phyloP scores from a whole-genome alignment of 2,888 invertebrate genomes.

The Malthinus seriepunctatus region DNA sequence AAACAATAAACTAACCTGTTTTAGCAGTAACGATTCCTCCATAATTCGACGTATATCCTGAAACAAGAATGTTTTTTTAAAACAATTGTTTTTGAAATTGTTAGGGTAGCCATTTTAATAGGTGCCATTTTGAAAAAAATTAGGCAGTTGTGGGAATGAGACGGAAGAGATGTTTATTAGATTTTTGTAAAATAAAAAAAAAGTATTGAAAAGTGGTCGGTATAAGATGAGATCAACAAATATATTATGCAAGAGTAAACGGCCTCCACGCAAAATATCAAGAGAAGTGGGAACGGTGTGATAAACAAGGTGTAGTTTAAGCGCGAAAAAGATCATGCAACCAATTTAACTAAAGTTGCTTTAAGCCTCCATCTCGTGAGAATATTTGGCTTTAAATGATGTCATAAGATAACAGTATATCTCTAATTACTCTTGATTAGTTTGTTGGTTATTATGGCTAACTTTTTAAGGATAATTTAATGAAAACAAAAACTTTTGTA shows the following conservation, averaged over 20 bases:
- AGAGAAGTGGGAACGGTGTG: constrained; percentile 29
- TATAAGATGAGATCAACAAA: constrained; percentile 32
- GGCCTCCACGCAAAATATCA: constrained; percentile 32
- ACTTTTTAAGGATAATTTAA: constrained; percentile 25
- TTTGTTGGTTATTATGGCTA: constrained; percentile 38
- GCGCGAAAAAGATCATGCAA: constrained; percentile 39
- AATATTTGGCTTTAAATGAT: constrained; percentile 31
- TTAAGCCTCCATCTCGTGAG: constrained; percentile 35
- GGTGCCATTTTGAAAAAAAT: too few relatives aligned
- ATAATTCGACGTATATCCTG: constrained; percentile 35
- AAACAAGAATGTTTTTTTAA: constrained; percentile 15
- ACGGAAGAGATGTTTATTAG: too few relatives aligned
- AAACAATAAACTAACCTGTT: constrained; percentile 27
- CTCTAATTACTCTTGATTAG: constrained; percentile 48
- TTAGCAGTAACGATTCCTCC: constrained; percentile 29
- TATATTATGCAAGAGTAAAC: constrained; percentile 30
- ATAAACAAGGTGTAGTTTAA: constrained; percentile 6
- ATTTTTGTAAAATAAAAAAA: too few relatives aligned
- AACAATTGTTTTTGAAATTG: constrained; percentile 9
- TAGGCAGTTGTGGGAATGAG: too few relatives aligned
- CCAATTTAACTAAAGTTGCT: constrained; percentile 35
- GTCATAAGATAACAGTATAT: constrained; percentile 43
- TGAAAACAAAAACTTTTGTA: constrained; percentile 21
- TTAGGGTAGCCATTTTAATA: too few relatives aligned
- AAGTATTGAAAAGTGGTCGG: constrained; percentile 19